Evolutionary conservation across 2,888 invertebrate genomes (phyloP), one percentile per base, ranked within the genome.

Genomic region (Microctonus aethiopoides): DNA sequence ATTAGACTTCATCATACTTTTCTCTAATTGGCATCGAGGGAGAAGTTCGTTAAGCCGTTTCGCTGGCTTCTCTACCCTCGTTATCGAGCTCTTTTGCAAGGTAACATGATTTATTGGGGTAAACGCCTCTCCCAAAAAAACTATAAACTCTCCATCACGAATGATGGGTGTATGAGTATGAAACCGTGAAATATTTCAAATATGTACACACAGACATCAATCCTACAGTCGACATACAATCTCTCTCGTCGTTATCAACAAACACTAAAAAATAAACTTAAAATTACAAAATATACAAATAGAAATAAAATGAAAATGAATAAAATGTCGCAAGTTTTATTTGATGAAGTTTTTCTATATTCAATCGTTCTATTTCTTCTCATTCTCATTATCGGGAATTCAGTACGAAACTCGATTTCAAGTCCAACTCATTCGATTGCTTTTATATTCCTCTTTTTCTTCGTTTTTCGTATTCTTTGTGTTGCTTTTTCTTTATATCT

Each of bases 101-200:
- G 68, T 54, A 74, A 74, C 72, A 75, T 78, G 77, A 78, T 78
- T 78, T 78, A 78, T 74, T 72, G 76, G 57, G 74, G 67, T 41
- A 67, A 63, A 57, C 52, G 62, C 61, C 59, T 67, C 39, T 39
- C 32, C 52, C 4, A 13, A 9, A 41, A 16, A 41, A 62, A 41
- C 41, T 46, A n/a, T 26, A 41, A n/a, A 26, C 13, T 46, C 9
- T 22, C 1, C 5, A n/a, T 64, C 22, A 22, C 32, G 54, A 54
- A 24, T 34, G 6, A 20, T 46, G 32, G 22, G 41, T 51, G 24
- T 29, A 3, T 16, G 11, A 24, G 24, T 39, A 24, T 41, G 9
- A 39, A 20, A 52, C 11, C 20, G 9, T 24, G 20, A 20, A 24
- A 24, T 52, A 10, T 20, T 22, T 1, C 11, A 3, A 52, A 52